Evolutionary conservation across 64 coral and sea anemone genomes (phyloP), one percentile per base, ranked within the genome.

Genomic region (Montipora capricornis): DNA sequence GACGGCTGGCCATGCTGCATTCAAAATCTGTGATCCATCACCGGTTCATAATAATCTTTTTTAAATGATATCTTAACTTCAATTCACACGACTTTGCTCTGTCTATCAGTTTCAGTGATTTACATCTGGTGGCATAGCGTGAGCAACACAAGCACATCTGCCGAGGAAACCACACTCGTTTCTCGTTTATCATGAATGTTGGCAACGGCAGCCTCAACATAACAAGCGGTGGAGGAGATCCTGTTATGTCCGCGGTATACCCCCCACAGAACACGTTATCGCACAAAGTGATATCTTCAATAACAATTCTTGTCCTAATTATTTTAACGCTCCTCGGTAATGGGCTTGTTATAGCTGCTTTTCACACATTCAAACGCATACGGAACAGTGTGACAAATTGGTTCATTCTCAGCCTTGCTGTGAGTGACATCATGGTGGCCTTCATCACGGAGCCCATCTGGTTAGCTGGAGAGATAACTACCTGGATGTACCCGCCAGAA

Each of bases 391-490:
- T 98, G 26, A 98, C 96, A 2, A 98, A 98, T 73, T 95, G 93
- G 80, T 98, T 98, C 44, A 98, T 98, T 17, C 93, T 98, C 47
- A 90, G 91, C 74, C 67, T 98, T 26, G 96, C 96, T 0, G 85
- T 92, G 19, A 94, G 93, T 60, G 96, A 98, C 24, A 93, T 98
- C 1, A 82, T 98, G 93, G 96, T 98, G 2, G 96, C 96, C 8
- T 77, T 98, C 45, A 71, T 98, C 9, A 94, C 96, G 4, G 96
- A 98, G 62, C 96, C 96, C 1, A 95, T 98, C 68, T 98, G 96
- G 96, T 83, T 98, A 45, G 91, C 96, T 51, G 77, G 87, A 17
- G 89, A 98, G 60, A 91, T 95, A 47, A 91, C 78, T 4, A 73
- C 73, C 4, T 98, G 96, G 96, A 15, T 4, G 0, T 78, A 94